A percentile compares a stretch with the other conserved stretches of the same genome.
These are phyloP conservation scores for Lepisosteus oculatus DNA, from an alignment of 2,113 vertebrate genomes.

Conservation along the genomic window DNA sequence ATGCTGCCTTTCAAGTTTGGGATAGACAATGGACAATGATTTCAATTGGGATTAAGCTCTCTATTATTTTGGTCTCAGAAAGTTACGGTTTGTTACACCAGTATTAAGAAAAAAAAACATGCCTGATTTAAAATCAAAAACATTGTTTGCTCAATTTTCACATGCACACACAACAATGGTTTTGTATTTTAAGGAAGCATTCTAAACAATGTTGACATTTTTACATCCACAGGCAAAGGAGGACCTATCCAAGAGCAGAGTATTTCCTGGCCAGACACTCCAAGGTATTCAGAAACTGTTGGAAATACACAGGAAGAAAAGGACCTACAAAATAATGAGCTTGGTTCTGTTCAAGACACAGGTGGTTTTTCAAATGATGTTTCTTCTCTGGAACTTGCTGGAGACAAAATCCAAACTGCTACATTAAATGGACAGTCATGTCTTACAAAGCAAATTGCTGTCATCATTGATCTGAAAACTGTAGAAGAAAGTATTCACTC, in stretches of 20 bases:
- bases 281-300: neutral
- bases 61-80: too few species aligned
- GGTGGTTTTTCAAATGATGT: neutral
- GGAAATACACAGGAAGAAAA: neutral
- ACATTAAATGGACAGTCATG: neutral
- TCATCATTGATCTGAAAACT: conserved; percentile 3
- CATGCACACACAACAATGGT: neutral
- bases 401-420: neutral
- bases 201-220: neutral
- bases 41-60: too few species aligned
- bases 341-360: neutral
- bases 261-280: neutral
- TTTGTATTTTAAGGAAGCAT: neutral
- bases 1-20: too few species aligned
- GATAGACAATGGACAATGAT: too few species aligned
- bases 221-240: neutral
- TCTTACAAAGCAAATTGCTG: conserved; percentile 1
- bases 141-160: too few species aligned
- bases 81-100: too few species aligned
- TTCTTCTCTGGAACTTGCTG: neutral
- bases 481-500: neutral
- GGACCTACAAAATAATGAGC: neutral
- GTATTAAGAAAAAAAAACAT: too few species aligned
- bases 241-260: neutral
- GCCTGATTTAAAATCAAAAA: neutral